Conservation (phyloP, 2,797 vertebrate species). For the Brachyalestes nurse region DNA sequence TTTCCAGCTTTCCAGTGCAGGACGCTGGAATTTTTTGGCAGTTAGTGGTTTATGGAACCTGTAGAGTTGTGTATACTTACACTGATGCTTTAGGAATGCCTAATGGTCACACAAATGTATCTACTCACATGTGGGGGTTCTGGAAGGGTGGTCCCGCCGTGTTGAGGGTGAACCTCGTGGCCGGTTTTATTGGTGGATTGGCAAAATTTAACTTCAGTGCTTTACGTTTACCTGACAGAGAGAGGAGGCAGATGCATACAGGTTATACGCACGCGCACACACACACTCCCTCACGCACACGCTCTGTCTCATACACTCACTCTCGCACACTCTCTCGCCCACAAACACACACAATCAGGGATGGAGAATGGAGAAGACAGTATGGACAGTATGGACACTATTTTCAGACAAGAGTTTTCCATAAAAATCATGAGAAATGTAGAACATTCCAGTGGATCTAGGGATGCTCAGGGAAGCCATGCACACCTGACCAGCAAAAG, state of each 20-base stretch:
- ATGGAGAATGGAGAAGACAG: not conserved
- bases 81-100: no score
- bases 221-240: constrained; percentile 95
- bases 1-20: no score
- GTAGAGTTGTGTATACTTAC: no score
- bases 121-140: constrained; percentile 97
- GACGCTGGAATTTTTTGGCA: no score
- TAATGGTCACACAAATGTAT: no score
- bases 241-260: constrained; percentile 33
- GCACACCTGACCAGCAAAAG: constrained; percentile 45
- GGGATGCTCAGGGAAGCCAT: constrained; percentile 45
- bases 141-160: constrained; percentile 90
- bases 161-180: constrained; percentile 92
- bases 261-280: constrained; percentile 25
- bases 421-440: constrained; percentile 37
- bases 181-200: constrained; percentile 95
- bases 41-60: no score
- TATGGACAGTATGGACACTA: constrained; percentile 1
- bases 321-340: not conserved
- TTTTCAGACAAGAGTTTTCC: constrained; percentile 23
- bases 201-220: constrained; percentile 99
- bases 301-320: not conserved
- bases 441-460: constrained; percentile 8
- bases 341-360: not conserved
- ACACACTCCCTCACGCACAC: not conserved